These are phyloP conservation scores for Euzophera pinguis DNA, from an alignment of 2,888 invertebrate species.

Conservation along the genomic window DNA sequence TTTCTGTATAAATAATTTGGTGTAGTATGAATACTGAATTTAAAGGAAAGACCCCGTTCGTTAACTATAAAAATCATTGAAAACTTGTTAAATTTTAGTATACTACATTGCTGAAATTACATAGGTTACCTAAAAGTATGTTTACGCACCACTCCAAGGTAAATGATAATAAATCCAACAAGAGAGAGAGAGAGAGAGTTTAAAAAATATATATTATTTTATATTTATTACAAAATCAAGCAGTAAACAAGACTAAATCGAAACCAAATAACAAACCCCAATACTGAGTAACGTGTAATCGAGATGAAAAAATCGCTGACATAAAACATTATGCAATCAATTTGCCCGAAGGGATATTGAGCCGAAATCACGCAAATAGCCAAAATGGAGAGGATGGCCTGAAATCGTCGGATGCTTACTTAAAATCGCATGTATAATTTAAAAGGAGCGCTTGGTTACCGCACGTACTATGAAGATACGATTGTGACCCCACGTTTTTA, in stretches of 20 bases:
- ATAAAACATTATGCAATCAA: conserved; percentile 59
- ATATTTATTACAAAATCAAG: neutral
- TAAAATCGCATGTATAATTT: conserved; percentile 66
- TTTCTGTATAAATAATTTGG: no score
- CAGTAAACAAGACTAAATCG: neutral
- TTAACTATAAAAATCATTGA: no score
- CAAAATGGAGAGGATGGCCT: conserved; percentile 38
- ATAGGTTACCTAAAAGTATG: no score
- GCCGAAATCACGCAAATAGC: conserved; percentile 54
- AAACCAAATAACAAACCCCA: neutral
- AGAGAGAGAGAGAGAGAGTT: no score
- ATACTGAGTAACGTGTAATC: conserved; percentile 13
- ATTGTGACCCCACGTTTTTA: conserved; percentile 24
- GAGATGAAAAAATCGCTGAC: conserved; percentile 33
- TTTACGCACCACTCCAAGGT: no score
- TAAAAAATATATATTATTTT: no score
- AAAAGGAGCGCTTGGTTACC: conserved; percentile 40
- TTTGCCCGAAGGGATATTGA: conserved; percentile 50
- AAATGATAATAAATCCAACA: no score
- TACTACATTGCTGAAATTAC: no score
- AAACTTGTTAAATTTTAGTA: no score
- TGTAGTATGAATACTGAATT: no score
- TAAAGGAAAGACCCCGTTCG: no score
- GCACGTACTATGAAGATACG: conserved; percentile 26
- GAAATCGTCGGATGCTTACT: conserved; percentile 47